Conservation (phyloP, 2,113 vertebrate genomes). For the Drymodes brunneopygia region DNA sequence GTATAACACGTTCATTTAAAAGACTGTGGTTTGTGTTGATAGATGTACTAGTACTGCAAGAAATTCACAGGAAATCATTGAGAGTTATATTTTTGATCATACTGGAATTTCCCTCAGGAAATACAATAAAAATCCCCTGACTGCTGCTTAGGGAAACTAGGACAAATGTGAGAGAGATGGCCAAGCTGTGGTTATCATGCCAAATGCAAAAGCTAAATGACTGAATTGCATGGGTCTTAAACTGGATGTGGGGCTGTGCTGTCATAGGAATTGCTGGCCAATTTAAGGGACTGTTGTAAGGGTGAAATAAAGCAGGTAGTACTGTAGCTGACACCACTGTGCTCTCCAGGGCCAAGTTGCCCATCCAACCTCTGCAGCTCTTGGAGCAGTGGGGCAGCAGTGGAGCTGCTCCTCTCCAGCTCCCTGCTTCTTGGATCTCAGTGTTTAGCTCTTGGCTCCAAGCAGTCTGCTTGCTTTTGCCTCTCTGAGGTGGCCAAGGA, state of each 20-base stretch:
- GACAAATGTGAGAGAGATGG: not conserved
- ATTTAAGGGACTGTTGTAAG: not conserved
- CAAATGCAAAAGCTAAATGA: not conserved
- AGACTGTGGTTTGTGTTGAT: not conserved
- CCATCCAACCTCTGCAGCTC: not conserved
- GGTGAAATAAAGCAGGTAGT: not conserved
- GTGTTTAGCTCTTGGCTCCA: not conserved
- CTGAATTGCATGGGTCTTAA: not conserved
- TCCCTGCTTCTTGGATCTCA: not conserved
- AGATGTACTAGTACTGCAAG: not conserved
- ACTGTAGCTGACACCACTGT: not conserved
- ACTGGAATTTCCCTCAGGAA: not conserved
- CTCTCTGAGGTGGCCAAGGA: not conserved
- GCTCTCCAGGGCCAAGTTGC: not conserved
- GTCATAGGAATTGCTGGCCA: not conserved
- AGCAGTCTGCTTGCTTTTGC: not conserved
- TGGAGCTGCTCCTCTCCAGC: not conserved
- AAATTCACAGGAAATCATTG: not conserved
- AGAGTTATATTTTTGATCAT: not conserved
- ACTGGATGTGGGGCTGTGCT: not conserved
- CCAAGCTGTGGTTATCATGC: not conserved
- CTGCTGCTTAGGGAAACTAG: not conserved
- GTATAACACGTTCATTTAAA: not conserved
- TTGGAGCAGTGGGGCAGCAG: not conserved
- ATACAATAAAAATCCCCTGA: not conserved